Percentiles rank a stretch among this genome's conserved stretches.
Evolutionary conservation across 2,888 invertebrate genomes (phyloP).

Genomic region (Cephus sareptanus): DNA sequence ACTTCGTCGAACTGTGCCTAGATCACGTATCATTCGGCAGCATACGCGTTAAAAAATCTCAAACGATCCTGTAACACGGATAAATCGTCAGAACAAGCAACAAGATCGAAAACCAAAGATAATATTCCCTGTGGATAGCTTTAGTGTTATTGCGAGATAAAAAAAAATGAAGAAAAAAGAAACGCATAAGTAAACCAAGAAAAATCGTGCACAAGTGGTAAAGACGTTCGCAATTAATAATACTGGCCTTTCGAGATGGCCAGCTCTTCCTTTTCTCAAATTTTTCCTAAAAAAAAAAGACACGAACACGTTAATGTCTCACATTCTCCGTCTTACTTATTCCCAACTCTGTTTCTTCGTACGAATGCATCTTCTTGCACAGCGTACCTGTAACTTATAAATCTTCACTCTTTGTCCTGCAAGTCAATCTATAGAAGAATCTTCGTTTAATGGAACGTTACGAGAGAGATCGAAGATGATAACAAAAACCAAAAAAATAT

Average conservation of each 20-base stretch:
- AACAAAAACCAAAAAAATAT: background rate
- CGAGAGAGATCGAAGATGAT: slow-evolving; percentile 11
- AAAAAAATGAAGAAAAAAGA: background rate
- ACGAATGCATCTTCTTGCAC: background rate
- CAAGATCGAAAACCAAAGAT: no score
- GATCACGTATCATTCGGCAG: background rate
- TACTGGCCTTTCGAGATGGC: background rate
- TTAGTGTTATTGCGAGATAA: background rate
- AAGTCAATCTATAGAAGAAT: slow-evolving; percentile 10
- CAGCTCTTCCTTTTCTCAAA: slow-evolving; percentile 8
- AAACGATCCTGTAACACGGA: background rate
- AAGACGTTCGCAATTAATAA: slow-evolving; percentile 2
- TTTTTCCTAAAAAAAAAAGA: background rate
- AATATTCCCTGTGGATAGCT: background rate
- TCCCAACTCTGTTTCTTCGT: background rate
- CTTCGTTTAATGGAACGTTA: slow-evolving; percentile 16
- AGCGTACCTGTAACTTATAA: background rate
- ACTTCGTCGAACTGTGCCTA: background rate
- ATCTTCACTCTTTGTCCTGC: background rate
- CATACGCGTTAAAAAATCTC: background rate
- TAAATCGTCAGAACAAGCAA: background rate
- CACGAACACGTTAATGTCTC: background rate
- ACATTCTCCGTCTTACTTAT: background rate
- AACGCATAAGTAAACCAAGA: background rate
- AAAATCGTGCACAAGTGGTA: background rate